Evolutionary conservation across 1,140 invertebrate genomes (phyloP).

Genomic region (Drosophila virilis): DNA sequence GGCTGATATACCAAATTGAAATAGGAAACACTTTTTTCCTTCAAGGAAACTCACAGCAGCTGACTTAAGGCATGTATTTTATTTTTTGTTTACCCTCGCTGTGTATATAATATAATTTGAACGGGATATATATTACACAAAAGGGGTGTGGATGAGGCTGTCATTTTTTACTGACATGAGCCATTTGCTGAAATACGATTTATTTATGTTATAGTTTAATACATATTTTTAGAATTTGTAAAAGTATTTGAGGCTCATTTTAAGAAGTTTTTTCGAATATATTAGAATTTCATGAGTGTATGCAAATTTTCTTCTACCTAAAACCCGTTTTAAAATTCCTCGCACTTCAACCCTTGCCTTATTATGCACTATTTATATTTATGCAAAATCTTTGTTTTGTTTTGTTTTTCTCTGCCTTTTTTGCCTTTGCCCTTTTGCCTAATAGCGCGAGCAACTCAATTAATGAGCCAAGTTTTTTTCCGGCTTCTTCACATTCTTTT

Average conservation of each 20-base stretch:
- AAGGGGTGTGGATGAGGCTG: not conserved
- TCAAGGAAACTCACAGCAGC: constrained; percentile 38
- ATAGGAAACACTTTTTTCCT: constrained; percentile 64
- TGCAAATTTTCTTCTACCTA: not conserved
- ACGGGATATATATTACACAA: constrained; percentile 7
- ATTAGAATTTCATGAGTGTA: not conserved
- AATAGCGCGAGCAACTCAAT: constrained; percentile 76
- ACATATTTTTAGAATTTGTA: no score
- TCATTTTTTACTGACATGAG: not conserved
- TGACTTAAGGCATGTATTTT: constrained; percentile 14
- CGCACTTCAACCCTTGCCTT: not conserved
- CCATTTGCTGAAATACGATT: not conserved
- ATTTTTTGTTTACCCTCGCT: not conserved
- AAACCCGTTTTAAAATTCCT: constrained; percentile 6
- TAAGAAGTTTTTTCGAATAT: no score
- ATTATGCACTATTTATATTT: constrained; percentile 67
- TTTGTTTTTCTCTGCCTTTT: no score
- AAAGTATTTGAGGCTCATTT: no score
- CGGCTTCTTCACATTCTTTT: not conserved
- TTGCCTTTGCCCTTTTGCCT: constrained; percentile 45
- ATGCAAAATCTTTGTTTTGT: constrained; percentile 57
- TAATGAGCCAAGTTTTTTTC: constrained; percentile 71
- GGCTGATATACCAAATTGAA: constrained; percentile 77
- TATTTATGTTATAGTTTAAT: no score
- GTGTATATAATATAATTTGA: constrained; percentile 12